Evolutionary conservation across 1,140 invertebrate genomes (phyloP).

Genomic region (Temnothorax curvispinosus): DNA sequence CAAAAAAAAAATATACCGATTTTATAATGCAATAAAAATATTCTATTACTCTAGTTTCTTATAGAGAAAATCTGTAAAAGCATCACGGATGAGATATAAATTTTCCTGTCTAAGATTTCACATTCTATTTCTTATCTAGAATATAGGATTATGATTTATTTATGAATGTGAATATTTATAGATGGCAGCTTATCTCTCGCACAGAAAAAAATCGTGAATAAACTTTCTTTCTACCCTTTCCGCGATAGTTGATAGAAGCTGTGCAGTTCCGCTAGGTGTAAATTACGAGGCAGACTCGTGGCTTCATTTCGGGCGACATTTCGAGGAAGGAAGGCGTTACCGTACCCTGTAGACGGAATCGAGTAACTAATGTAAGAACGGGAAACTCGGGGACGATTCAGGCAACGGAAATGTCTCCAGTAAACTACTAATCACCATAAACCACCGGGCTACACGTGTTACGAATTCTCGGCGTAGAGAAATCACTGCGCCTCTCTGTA

Average conservation of each 20-base stretch:
- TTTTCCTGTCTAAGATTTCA: neutral
- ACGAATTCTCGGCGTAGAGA: conserved; percentile 82
- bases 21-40: neutral
- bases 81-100: neutral
- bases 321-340: conserved; percentile 54
- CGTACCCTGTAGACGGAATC: conserved; percentile 60
- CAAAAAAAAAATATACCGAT: neutral
- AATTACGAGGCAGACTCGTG: conserved; percentile 49
- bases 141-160: neutral
- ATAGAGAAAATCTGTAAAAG: neutral
- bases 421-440: conserved; percentile 85
- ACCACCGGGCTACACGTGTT: conserved; percentile 84
- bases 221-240: neutral
- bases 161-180: neutral
- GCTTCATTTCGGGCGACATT: conserved; percentile 39
- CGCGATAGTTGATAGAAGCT: neutral
- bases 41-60: neutral
- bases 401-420: conserved; percentile 82
- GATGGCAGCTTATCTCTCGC: neutral
- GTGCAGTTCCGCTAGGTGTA: conserved; percentile 23
- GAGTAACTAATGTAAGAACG: conserved; percentile 77
- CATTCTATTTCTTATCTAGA: neutral
- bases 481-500: conserved; percentile 71
- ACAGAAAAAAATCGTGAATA: conserved; percentile 1
- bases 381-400: conserved; percentile 75